A percentile compares a stretch with the other conserved stretches of the same genome.
Conservation (phyloP, 1,140 invertebrate genomes). For the Apis florea region DNA sequence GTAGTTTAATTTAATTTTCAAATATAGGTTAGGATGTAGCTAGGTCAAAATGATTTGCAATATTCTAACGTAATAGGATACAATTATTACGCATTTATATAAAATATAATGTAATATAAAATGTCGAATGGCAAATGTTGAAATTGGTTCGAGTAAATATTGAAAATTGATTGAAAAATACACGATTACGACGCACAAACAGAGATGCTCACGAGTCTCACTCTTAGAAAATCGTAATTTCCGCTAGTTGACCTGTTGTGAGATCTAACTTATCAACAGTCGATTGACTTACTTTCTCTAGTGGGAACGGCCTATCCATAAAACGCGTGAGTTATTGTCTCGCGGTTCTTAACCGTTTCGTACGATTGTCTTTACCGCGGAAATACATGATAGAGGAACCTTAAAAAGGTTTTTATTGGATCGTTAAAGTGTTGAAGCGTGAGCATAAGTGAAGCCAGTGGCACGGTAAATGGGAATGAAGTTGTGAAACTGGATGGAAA, state of each 20-base stretch:
- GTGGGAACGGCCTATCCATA: slow-evolving; percentile 28
- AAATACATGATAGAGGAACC: background rate
- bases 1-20: no score
- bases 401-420: background rate
- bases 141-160: no score
- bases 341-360: background rate
- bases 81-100: no score
- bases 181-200: background rate
- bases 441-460: background rate
- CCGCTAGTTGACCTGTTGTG: slow-evolving; percentile 10
- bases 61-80: no score
- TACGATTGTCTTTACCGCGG: background rate
- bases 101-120: no score
- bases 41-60: no score
- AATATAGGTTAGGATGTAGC: no score
- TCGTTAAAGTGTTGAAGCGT: background rate
- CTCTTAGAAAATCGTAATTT: background rate
- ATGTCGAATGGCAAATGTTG: no score
- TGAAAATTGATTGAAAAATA: background rate
- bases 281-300: slow-evolving; percentile 44
- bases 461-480: background rate
- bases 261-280: slow-evolving; percentile 43
- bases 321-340: slow-evolving; percentile 14
- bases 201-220: background rate
- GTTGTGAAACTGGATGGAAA: background rate